Evolutionary conservation across 2,113 vertebrate genomes (phyloP), one percentile per base, ranked within the genome.

Genomic region (Lutjanus erythropterus): DNA sequence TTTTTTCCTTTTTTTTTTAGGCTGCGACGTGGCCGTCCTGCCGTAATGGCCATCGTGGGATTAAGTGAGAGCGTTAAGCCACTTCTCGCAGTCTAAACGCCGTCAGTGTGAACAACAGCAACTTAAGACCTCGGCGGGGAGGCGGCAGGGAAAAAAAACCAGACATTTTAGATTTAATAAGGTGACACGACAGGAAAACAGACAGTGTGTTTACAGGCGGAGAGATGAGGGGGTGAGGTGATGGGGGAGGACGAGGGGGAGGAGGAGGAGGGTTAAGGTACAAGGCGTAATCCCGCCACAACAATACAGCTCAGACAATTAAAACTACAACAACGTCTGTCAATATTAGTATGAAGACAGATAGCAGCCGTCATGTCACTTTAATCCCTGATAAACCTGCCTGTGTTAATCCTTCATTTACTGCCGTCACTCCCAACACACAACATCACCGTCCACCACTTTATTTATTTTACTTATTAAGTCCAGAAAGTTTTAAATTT

Each of bases 371-470:
- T 60, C 88, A 75, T 21, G 84, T 87, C 86, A 70, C 73, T 83
- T 80, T 91, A 91, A 92, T 91, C 88, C 91, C 87, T 49, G 88
- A 89, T 90, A 90, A 93, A 84, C 86, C 86, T 81, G 80, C 82
- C 74, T 5, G 21, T n/a, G 86, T 74, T 91, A 90, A 92, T 90
- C 90, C 92, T 82, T 84, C 83, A 73, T 91, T 80, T 91, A 77
- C 82, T 33, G 52, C 66, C 27, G 29, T 49, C 53, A n/a, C 55
- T 55, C 16, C 68, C 41, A 56, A 33, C 0, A 64, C 72, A 74
- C 59, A 64, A 37, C 29, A 31, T n/a, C 65, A 25, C 16, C 29
- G 4, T 6, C 35, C n/a, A 75, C 41, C 41, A 69, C 16, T 4
- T 10, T 25, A 42, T 81, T 86, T 77, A 73, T 71, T 85, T 62